Base-by-base conservation (phyloP, 2,888 invertebrate genomes). In the Micoletzkya japonica region DNA sequence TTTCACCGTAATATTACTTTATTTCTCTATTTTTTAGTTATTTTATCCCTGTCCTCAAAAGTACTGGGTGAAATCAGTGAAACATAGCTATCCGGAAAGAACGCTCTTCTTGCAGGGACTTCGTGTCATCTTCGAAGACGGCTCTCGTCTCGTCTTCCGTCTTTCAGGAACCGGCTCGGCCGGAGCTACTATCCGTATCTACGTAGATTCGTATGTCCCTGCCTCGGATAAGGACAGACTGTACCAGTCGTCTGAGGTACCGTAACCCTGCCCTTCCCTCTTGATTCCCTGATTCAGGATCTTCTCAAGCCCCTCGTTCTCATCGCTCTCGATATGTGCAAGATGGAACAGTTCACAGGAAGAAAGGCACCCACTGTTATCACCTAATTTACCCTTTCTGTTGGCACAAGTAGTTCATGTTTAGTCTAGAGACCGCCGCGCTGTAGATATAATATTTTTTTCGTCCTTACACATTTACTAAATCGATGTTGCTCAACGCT, bases 91-190 rank as follows among this genome's bases (percentile, higher is more conserved):
- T n/a, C 14, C 14, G 49, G n/a, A 44, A 17, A 44, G 24, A 26
- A 34, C 17, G 14, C 1, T 44, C 50, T 34, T 70, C 30, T 72
- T 80, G 0, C 87, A 95, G 92, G 98, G 98, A 67, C 89, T 98
- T 30, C 90, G 97, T 76, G 90, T 99, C 60, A 90, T 96, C 59
- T 97, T 99, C 87, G 91, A 91, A 78, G 95, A 97, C 86, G 95
- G 95, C 1, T 95, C 96, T 0, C 90, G 98, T 59, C 90, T 98
- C 77, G 92, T 99, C 73, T 90, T 92, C 87, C 90, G 98, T 56
- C 89, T 99, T 73, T 96, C 96, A 85, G 98, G 98, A 28, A 99
- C 98, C 0, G 98, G 98, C 75, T 96, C 96, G 86, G 92, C 93
- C 50, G 98, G 98, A 0, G 97, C 98, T 32, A 99, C 98, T 1